A percentile compares a stretch with the other conserved stretches of the same genome.
Evolutionary conservation across 2,113 vertebrate genomes (phyloP).

Genomic region (Bambusicola thoracicus): DNA sequence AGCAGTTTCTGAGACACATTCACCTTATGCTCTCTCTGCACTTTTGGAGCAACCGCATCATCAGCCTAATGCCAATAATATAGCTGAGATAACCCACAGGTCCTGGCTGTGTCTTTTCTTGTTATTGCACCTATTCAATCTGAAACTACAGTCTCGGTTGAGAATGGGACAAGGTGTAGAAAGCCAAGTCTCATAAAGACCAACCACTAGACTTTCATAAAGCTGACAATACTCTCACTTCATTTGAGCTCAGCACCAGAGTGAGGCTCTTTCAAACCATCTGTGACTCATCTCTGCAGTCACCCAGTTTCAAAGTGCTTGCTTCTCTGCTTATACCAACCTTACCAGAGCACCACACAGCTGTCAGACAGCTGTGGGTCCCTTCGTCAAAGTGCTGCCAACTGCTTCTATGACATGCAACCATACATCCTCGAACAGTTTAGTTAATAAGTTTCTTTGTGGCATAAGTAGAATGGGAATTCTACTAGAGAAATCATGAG

Average conservation of each 20-base stretch:
- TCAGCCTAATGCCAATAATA: not conserved
- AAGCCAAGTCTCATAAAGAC: not conserved
- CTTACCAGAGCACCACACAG: constrained; percentile 15
- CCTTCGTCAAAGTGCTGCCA: constrained; percentile 32
- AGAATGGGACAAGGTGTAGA: not conserved
- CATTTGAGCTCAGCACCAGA: not conserved
- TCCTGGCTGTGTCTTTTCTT: not conserved
- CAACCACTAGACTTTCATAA: not conserved
- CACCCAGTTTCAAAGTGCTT: constrained; percentile 38
- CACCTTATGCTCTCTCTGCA: not conserved
- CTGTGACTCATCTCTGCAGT: constrained; percentile 6
- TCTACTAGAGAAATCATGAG: not conserved
- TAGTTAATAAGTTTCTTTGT: constrained; percentile 47
- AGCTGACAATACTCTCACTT: not conserved
- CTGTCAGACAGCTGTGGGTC: not conserved
- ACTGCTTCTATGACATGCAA: not conserved
- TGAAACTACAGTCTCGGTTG: not conserved
- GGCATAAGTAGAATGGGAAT: not conserved
- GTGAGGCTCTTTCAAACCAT: not conserved
- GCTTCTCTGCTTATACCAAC: not conserved
- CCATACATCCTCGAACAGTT: constrained; percentile 10
- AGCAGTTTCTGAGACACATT: not conserved
- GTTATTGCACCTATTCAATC: not conserved
- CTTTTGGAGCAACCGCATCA: not conserved
- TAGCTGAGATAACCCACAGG: not conserved